Conservation (phyloP, 2,888 invertebrate genomes). For the Harmothoe impar region DNA sequence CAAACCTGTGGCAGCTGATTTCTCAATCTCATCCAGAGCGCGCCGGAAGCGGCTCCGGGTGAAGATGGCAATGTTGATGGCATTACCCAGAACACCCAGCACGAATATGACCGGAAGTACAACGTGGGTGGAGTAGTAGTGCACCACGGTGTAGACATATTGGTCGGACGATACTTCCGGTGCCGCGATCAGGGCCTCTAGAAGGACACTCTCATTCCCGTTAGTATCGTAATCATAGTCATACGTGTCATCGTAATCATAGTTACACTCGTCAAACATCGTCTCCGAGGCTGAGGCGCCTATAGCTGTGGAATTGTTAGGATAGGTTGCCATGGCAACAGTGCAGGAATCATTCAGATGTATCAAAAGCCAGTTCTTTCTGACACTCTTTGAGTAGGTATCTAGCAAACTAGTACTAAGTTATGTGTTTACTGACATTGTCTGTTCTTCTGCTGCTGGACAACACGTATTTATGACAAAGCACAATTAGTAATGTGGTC, state of each 20-base stretch:
- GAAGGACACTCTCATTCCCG: background rate
- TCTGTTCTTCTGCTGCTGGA: no score
- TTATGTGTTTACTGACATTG: no score
- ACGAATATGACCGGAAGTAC: slow-evolving; percentile 57
- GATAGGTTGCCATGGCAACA: background rate
- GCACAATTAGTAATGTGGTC: no score
- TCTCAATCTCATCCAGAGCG: slow-evolving; percentile 62
- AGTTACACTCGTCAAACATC: slow-evolving; percentile 6
- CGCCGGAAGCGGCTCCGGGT: slow-evolving; percentile 52
- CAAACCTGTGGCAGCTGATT: slow-evolving; percentile 61
- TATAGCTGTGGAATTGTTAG: background rate
- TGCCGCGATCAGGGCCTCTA: background rate
- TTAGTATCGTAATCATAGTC: background rate
- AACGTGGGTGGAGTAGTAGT: slow-evolving; percentile 58
- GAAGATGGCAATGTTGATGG: slow-evolving; percentile 60
- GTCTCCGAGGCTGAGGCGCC: background rate
- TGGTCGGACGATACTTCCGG: slow-evolving; percentile 25
- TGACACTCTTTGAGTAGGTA: no score
- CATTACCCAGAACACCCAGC: slow-evolving; percentile 53
- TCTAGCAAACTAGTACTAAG: no score
- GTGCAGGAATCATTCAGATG: no score
- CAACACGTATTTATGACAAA: no score
- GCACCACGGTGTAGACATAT: slow-evolving; percentile 22
- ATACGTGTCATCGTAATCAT: background rate
- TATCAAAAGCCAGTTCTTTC: no score